Evolutionary conservation across 2,888 invertebrate species (phyloP).

Genomic region (Cheilosia impressa): DNA sequence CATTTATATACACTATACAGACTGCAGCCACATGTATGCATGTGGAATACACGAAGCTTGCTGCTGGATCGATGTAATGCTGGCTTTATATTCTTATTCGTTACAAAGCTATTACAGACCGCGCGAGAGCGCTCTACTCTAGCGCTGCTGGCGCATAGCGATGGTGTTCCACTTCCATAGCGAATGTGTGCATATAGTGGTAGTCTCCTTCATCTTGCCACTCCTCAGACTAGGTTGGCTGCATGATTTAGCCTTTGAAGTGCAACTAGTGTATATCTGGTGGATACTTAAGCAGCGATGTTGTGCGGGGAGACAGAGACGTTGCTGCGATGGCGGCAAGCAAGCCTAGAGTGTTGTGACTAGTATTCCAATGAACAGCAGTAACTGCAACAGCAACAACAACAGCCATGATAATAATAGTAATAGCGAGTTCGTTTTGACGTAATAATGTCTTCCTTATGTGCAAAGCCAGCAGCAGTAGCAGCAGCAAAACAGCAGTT

Average conservation of each 20-base stretch:
- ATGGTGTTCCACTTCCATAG: constrained; percentile 60
- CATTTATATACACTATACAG: constrained; percentile 1
- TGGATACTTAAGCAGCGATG: constrained; percentile 32
- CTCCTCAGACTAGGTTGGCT: constrained; percentile 56
- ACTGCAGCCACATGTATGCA: neutral
- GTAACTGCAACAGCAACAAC: constrained; percentile 21
- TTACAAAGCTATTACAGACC: constrained; percentile 54
- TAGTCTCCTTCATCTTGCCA: constrained; percentile 58
- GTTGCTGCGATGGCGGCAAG: constrained; percentile 44
- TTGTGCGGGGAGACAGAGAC: constrained; percentile 1
- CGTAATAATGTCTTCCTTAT: constrained; percentile 71
- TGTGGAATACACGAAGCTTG: neutral
- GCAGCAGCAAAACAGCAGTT: constrained; percentile 8
- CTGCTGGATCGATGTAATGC: constrained; percentile 40
- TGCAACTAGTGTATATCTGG: constrained; percentile 46
- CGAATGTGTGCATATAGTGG: constrained; percentile 20
- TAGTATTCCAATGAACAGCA: constrained; percentile 61
- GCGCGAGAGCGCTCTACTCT: constrained; percentile 41
- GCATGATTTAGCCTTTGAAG: constrained; percentile 66
- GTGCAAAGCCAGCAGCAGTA: constrained; percentile 13
- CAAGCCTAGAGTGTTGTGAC: constrained; percentile 57
- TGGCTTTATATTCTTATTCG: constrained; percentile 37
- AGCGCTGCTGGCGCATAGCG: constrained; percentile 1
- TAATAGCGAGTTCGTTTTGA: constrained; percentile 67
- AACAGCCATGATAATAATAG: constrained; percentile 56